phyloP scores from a whole-genome alignment of 2,113 vertebrate genomes.

The Eurypyga helias region DNA sequence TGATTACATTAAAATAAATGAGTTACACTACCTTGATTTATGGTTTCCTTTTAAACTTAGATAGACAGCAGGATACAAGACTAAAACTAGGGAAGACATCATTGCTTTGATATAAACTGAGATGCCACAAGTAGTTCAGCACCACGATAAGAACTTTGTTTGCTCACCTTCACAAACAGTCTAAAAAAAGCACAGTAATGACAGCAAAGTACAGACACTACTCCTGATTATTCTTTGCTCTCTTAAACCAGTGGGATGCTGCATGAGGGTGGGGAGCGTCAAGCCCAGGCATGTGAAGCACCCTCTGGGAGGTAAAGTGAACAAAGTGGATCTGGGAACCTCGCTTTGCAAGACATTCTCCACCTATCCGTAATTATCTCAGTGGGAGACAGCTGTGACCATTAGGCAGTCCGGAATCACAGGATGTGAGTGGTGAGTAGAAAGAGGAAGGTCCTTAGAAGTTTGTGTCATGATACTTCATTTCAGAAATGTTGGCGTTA shows the following conservation, averaged over 20 bases:
- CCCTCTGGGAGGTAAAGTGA: not conserved
- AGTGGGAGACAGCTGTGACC: not conserved
- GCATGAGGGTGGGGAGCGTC: not conserved
- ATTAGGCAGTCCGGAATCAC: not conserved
- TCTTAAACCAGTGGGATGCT: not conserved
- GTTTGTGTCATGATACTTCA: not conserved
- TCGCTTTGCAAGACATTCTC: not conserved
- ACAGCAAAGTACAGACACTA: not conserved
- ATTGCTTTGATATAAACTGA: not conserved
- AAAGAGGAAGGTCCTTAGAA: not conserved
- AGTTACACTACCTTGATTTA: not conserved
- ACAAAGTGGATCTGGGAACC: not conserved
- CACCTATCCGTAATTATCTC: not conserved
- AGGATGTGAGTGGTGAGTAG: not conserved
- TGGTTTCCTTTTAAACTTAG: not conserved
- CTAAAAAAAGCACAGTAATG: not conserved
- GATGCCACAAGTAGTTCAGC: not conserved
- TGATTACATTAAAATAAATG: not conserved
- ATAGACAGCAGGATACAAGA: not conserved
- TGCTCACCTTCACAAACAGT: not conserved
- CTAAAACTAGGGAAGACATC: not conserved
- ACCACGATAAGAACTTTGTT: not conserved
- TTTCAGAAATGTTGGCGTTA: not conserved
- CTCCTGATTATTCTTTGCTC: not conserved
- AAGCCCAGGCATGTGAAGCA: not conserved